phyloP scores from a whole-genome alignment of 2,888 invertebrate genomes.

The Drosophila emarginata region DNA sequence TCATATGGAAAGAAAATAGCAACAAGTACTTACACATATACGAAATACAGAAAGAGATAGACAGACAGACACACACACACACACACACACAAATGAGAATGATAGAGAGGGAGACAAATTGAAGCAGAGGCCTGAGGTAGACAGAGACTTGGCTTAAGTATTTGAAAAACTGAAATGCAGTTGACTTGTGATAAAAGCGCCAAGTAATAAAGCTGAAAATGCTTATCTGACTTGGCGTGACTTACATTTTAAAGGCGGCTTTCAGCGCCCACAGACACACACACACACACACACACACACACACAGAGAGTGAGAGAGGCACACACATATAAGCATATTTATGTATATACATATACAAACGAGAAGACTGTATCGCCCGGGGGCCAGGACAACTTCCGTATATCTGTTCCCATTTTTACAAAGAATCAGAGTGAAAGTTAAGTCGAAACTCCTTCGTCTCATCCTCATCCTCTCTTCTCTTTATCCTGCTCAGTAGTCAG shows the following conservation, averaged over 20 bases:
- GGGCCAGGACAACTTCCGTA: constrained; percentile 58
- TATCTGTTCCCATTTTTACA: constrained; percentile 66
- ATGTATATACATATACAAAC: neutral
- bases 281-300: constrained; percentile 22
- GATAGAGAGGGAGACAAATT: neutral
- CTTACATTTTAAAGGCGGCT: constrained; percentile 70
- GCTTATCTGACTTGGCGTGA: constrained; percentile 68
- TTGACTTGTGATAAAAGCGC: constrained; percentile 56
- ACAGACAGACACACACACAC: neutral
- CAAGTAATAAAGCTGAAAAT: constrained; percentile 67
- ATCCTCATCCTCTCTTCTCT: constrained; percentile 45
- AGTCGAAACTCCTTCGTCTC: constrained; percentile 30
- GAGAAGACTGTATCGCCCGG: constrained; percentile 35
- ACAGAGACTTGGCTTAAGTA: constrained; percentile 40
- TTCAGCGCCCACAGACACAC: constrained; percentile 42
- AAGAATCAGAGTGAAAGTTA: constrained; percentile 69
- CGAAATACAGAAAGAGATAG: constrained; percentile 9
- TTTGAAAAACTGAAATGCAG: constrained; percentile 53
- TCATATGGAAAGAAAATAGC: constrained; percentile 33
- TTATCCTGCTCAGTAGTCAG: neutral
- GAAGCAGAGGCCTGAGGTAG: neutral
- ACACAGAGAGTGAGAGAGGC: constrained; percentile 5
- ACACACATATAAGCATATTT: constrained; percentile 12
- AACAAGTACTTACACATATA: constrained; percentile 52
- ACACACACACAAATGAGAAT: neutral